Conservation (phyloP, 2,888 invertebrate genomes). For the Ochropleura plecta region DNA sequence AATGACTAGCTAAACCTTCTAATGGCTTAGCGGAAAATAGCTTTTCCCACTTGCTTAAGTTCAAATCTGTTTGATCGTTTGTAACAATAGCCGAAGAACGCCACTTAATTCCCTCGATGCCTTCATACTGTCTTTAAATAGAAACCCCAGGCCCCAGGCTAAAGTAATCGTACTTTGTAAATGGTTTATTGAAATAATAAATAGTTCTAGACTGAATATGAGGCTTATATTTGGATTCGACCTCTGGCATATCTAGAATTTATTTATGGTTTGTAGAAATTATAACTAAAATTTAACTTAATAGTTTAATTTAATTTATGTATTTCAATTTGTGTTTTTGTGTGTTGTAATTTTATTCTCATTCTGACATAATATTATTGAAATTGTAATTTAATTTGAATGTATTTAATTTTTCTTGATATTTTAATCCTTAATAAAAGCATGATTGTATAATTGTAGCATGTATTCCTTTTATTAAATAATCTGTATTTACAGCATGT, state of each 20-base stretch:
- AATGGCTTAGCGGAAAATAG: conserved; percentile 57
- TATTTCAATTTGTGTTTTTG: no score
- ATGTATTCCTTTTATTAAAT: no score
- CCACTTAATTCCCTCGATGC: conserved; percentile 41
- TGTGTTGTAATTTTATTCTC: no score
- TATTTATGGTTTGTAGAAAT: background rate
- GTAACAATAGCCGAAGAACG: conserved; percentile 56
- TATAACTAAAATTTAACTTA: background rate
- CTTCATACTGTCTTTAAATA: conserved; percentile 34
- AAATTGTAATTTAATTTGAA: no score
- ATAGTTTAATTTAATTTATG: no score
- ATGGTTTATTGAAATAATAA: conserved; percentile 13
- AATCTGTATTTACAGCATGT: no score
- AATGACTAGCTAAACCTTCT: conserved; percentile 57
- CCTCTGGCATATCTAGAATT: background rate
- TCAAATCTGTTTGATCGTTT: conserved; percentile 60
- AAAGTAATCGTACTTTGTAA: conserved; percentile 15
- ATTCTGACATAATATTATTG: no score
- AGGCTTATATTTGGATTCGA: background rate
- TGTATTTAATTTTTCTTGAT: no score
- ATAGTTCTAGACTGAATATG: background rate
- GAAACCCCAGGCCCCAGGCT: conserved; percentile 2
- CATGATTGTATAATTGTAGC: no score
- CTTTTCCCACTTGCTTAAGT: conserved; percentile 57
- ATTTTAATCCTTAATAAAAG: no score